Evolutionary conservation across 2,113 vertebrate species (phyloP).

Genomic region (Nibea albiflora): DNA sequence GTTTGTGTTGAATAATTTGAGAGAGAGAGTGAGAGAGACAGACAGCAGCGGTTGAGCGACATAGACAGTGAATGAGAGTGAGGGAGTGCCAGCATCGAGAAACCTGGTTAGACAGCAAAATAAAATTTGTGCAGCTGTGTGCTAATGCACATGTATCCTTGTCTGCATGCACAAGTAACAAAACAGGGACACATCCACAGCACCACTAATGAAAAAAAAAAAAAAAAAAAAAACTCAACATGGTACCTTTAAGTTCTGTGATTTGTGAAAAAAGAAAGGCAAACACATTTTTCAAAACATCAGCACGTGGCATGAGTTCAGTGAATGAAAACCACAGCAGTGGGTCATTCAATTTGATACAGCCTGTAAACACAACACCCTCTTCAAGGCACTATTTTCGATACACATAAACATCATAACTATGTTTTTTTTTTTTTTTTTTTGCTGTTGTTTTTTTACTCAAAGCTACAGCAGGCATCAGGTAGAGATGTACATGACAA

Average conservation of each 20-base stretch:
- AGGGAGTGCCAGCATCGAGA: no score
- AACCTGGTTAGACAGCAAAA: no score
- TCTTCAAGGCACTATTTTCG: background rate
- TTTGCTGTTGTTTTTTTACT: no score
- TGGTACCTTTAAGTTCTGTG: background rate
- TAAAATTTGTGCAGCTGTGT: background rate
- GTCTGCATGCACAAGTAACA: background rate
- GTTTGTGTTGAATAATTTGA: no score
- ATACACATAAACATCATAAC: conserved; percentile 9
- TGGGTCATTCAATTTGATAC: background rate
- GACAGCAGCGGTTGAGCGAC: no score
- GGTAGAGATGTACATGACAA: conserved; percentile 14
- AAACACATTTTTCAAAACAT: background rate
- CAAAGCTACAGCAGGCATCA: background rate
- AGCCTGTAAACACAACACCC: background rate
- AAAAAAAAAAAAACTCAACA: background rate
- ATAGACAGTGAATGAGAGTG: no score
- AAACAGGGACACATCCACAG: background rate
- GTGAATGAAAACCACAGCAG: conserved; percentile 9
- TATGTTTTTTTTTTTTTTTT: background rate
- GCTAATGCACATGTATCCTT: background rate
- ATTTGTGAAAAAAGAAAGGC: background rate
- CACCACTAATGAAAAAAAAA: no score
- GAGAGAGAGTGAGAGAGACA: no score
- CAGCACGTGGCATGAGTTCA: background rate